Evolutionary conservation across 2,113 vertebrate species (phyloP).

Genomic region (Prochilodus magdalenae): DNA sequence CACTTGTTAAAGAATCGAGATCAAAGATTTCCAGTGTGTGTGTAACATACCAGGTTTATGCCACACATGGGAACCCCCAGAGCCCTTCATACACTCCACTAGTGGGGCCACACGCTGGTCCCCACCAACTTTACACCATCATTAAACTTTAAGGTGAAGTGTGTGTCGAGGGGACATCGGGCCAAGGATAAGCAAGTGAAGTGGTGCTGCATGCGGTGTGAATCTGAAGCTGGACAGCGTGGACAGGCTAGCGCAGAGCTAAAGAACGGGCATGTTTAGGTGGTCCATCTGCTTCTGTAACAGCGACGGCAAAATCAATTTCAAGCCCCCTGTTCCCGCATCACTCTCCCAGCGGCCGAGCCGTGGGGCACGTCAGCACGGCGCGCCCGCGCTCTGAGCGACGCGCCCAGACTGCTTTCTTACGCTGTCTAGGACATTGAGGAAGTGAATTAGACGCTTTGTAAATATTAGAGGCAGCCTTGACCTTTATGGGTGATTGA

Average conservation of each 20-base stretch:
- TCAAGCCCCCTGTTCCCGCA: not conserved
- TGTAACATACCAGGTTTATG: too few species aligned
- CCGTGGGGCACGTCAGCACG: not conserved
- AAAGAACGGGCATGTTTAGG: constrained; percentile 36
- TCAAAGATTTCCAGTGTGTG: too few species aligned
- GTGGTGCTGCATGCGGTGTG: constrained; percentile 6
- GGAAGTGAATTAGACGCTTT: not conserved
- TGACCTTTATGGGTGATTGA: not conserved
- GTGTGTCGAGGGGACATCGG: constrained; percentile 3
- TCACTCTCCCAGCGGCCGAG: constrained; percentile 19
- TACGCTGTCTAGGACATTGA: not conserved
- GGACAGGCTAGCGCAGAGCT: not conserved
- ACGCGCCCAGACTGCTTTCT: not conserved
- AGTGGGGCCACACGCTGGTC: too few species aligned
- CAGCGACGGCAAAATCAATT: constrained; percentile 43
- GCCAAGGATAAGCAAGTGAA: not conserved
- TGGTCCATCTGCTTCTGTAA: constrained; percentile 1
- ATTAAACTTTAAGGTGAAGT: not conserved
- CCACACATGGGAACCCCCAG: too few species aligned
- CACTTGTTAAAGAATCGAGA: too few species aligned
- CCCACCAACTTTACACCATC: too few species aligned
- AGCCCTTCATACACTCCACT: too few species aligned
- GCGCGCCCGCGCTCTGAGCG: not conserved
- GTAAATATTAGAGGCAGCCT: constrained; percentile 3
- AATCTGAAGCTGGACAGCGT: constrained; percentile 27